phyloP scores from a whole-genome alignment of 2,888 invertebrate species.

The Hedya salicella region DNA sequence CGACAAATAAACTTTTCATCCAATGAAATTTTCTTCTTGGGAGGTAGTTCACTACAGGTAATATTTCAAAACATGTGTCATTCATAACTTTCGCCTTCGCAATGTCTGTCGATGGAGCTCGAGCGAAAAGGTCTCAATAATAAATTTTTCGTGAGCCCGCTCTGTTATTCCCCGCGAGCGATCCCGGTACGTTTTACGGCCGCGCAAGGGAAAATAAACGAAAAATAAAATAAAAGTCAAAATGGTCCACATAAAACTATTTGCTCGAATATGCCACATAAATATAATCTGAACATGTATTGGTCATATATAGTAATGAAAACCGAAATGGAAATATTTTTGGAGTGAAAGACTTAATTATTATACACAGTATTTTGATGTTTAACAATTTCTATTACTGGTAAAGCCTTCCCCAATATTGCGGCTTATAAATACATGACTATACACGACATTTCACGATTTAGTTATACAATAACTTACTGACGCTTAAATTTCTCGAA shows the following conservation, averaged over 20 bases:
- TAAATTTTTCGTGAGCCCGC: slow-evolving; percentile 83
- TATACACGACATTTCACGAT: too few species aligned
- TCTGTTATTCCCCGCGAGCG: slow-evolving; percentile 80
- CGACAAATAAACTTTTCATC: slow-evolving; percentile 84
- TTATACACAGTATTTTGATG: not conserved
- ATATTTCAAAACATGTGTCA: slow-evolving; percentile 86
- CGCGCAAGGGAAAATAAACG: slow-evolving; percentile 84
- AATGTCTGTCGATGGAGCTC: slow-evolving; percentile 84
- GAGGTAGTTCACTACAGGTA: slow-evolving; percentile 82
- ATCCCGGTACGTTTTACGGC: slow-evolving; percentile 84
- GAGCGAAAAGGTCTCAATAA: slow-evolving; percentile 84
- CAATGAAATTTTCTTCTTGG: slow-evolving; percentile 78
- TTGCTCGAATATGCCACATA: slow-evolving; percentile 72
- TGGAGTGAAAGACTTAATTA: slow-evolving; percentile 28
- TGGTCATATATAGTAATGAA: slow-evolving; percentile 49
- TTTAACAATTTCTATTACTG: not conserved
- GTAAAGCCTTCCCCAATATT: not conserved
- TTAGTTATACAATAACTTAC: slow-evolving; percentile 21
- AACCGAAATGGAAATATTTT: slow-evolving; percentile 35
- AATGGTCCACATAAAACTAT: slow-evolving; percentile 83
- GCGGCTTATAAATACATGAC: too few species aligned
- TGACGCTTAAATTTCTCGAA: slow-evolving; percentile 20
- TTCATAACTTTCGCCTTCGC: slow-evolving; percentile 85
- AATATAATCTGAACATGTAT: slow-evolving; percentile 59
- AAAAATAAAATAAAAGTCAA: slow-evolving; percentile 85